Evolutionary conservation across 2,113 vertebrate species (phyloP).

Genomic region (Platichthys stellatus): DNA sequence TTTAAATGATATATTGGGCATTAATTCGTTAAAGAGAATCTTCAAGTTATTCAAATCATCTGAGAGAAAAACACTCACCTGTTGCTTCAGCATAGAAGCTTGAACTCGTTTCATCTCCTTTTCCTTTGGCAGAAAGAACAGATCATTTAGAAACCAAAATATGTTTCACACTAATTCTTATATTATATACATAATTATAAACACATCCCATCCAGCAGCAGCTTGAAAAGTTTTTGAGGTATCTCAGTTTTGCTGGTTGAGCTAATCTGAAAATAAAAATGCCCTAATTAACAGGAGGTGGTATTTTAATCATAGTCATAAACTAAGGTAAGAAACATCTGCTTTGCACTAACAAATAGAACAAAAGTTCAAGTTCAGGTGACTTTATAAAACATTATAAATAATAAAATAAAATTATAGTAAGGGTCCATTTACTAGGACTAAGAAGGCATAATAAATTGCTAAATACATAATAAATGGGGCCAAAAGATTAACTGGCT

Average conservation of each 20-base stretch:
- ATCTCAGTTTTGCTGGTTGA: neutral
- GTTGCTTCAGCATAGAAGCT: conserved; percentile 92
- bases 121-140: conserved; percentile 83
- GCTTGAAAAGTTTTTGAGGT: neutral
- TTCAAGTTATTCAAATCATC: neutral
- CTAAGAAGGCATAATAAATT: too few species aligned
- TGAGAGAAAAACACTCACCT: conserved; percentile 83
- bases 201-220: conserved; percentile 6
- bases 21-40: conserved; percentile 48
- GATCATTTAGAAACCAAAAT: conserved; percentile 45
- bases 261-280: too few species aligned
- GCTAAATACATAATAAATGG: too few species aligned
- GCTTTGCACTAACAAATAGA: too few species aligned
- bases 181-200: neutral
- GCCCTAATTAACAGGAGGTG: too few species aligned
- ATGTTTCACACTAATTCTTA: conserved; percentile 8
- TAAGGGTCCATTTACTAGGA: too few species aligned
- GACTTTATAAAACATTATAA: too few species aligned
- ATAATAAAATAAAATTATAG: too few species aligned
- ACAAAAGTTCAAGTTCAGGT: too few species aligned
- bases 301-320: too few species aligned
- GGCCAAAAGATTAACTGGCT: too few species aligned
- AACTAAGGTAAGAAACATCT: too few species aligned
- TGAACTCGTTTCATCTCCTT: conserved; percentile 94
- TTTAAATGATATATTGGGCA: neutral